These are phyloP conservation scores for Pangasius djambal DNA, from an alignment of 2,797 vertebrate species.

Conservation along the genomic window DNA sequence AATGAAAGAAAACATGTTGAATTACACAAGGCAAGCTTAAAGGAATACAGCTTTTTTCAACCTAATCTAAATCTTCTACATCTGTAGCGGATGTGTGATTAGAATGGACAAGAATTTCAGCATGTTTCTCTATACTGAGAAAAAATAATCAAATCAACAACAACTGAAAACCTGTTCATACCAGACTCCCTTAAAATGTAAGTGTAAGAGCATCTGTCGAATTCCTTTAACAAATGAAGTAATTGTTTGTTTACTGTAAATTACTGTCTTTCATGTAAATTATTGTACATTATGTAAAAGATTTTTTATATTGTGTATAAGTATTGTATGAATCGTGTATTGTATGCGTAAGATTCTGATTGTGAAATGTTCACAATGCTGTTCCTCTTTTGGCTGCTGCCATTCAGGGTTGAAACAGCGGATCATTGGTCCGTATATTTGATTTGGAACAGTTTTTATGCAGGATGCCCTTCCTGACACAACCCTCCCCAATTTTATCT, in stretches of 20 bases:
- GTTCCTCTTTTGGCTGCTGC: too few relatives aligned
- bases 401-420: too few relatives aligned
- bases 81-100: background rate
- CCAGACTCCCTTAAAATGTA: background rate
- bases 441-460: too few relatives aligned
- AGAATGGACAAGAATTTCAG: too few relatives aligned
- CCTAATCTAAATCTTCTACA: background rate
- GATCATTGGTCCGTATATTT: too few relatives aligned
- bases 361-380: background rate
- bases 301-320: background rate
- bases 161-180: background rate
- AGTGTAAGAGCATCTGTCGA: background rate
- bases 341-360: slow-evolving; percentile 19
- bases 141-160: background rate
- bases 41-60: background rate
- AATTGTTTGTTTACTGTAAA: background rate
- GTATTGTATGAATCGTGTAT: background rate
- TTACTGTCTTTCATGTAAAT: background rate
- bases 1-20: slow-evolving; percentile 13
- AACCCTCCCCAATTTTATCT: too few relatives aligned
- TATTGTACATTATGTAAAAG: too few relatives aligned
- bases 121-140: background rate
- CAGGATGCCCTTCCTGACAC: too few relatives aligned
- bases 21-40: slow-evolving; percentile 4
- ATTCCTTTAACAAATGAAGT: background rate